These are phyloP conservation scores for Epinephelus awoara DNA, from an alignment of 2,797 vertebrate genomes.

Conservation along the genomic window DNA sequence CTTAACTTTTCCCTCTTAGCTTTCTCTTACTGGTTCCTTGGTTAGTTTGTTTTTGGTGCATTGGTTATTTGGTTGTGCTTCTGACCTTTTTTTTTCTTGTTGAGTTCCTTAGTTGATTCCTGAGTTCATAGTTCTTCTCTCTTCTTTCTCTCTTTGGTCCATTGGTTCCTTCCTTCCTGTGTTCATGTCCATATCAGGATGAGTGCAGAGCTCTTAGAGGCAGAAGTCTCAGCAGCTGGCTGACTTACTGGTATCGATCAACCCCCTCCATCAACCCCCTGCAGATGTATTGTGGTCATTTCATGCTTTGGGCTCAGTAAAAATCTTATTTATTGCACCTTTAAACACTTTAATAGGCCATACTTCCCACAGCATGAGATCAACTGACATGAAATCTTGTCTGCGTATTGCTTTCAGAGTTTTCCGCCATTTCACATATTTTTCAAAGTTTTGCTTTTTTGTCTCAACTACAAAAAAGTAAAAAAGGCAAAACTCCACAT, in stretches of 20 bases:
- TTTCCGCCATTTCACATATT: background rate
- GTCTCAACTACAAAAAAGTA: too few relatives aligned
- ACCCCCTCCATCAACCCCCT: background rate
- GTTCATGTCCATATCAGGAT: background rate
- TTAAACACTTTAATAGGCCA: constrained; percentile 19
- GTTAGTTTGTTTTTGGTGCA: background rate
- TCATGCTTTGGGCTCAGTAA: constrained; percentile 27
- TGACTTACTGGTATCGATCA: constrained; percentile 42
- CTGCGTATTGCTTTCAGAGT: background rate
- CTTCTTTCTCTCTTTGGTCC: background rate
- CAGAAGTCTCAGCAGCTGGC: constrained; percentile 3
- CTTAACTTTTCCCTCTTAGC: background rate
- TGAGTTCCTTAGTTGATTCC: too few relatives aligned
- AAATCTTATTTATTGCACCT: constrained; percentile 41
- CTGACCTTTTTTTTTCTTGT: background rate
- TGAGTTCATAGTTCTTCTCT: background rate
- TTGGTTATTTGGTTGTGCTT: background rate
- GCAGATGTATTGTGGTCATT: constrained; percentile 34
- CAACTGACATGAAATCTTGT: constrained; percentile 1
- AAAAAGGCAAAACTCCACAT: background rate
- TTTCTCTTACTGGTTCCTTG: background rate
- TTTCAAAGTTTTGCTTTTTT: background rate
- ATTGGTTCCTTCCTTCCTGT: background rate
- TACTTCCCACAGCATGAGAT: background rate
- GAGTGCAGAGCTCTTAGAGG: background rate